These are phyloP conservation scores for Melieria omissa DNA, from an alignment of 2,888 invertebrate species.

Conservation along the genomic window DNA sequence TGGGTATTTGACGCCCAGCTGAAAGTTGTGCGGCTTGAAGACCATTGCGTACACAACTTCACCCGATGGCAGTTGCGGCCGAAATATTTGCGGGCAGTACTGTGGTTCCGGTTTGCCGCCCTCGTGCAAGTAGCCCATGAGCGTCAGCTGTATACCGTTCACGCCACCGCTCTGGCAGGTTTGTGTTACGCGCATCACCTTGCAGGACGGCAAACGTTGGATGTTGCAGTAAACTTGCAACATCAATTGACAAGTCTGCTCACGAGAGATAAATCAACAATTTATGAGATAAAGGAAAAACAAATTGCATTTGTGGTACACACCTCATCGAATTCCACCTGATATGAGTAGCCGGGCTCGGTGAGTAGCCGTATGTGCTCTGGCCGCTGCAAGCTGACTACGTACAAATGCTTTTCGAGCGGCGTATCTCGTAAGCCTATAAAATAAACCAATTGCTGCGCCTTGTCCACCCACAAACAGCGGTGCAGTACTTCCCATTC, in stretches of 20 bases:
- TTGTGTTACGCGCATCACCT: slow-evolving; percentile 78
- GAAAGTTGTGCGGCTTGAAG: slow-evolving; percentile 83
- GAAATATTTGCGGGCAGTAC: slow-evolving; percentile 79
- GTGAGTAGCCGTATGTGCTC: slow-evolving; percentile 82
- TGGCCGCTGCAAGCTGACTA: slow-evolving; percentile 78
- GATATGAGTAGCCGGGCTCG: slow-evolving; percentile 85
- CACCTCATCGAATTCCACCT: slow-evolving; percentile 83
- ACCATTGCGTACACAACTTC: slow-evolving; percentile 87
- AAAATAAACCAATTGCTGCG: slow-evolving; percentile 86
- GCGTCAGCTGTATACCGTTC: slow-evolving; percentile 75
- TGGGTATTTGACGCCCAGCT: slow-evolving; percentile 76
- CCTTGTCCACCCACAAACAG: slow-evolving; percentile 88
- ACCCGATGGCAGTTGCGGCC: slow-evolving; percentile 76
- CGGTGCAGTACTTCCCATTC: slow-evolving; percentile 93
- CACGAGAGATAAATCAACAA: background rate
- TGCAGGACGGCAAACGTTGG: slow-evolving; percentile 81
- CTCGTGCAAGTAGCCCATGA: slow-evolving; percentile 78
- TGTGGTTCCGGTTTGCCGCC: slow-evolving; percentile 72
- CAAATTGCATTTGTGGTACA: slow-evolving; percentile 15
- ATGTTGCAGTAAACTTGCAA: slow-evolving; percentile 88
- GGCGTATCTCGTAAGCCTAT: slow-evolving; percentile 90
- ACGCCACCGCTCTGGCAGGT: slow-evolving; percentile 73
- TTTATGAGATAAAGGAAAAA: background rate
- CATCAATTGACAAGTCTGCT: slow-evolving; percentile 80
- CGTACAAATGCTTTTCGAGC: slow-evolving; percentile 92